phyloP scores from a whole-genome alignment of 2,113 vertebrate genomes.

The Ciconia maguari region DNA sequence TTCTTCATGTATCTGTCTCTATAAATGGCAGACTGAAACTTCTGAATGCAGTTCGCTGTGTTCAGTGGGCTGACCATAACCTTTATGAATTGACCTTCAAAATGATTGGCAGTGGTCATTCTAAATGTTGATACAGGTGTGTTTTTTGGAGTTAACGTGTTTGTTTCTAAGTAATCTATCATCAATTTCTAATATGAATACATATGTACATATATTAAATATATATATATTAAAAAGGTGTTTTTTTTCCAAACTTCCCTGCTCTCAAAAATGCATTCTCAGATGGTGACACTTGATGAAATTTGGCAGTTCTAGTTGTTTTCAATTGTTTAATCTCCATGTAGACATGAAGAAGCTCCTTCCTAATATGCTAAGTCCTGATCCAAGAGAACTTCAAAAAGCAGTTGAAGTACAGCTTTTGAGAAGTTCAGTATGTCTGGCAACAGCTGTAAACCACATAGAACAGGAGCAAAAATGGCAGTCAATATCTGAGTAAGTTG shows the following conservation, averaged over 20 bases:
- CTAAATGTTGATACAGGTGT: neutral
- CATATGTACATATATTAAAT: too few species aligned
- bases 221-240: rapidly evolving
- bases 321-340: conserved; percentile 18
- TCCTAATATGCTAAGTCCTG: conserved; percentile 91
- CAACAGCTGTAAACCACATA: conserved; percentile 76
- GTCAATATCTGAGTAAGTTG: conserved; percentile 86
- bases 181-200: neutral
- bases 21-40: neutral
- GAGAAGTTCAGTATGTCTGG: conserved; percentile 88
- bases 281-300: neutral
- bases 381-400: conserved; percentile 95
- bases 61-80: neutral
- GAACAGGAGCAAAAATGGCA: conserved; percentile 86
- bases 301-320: neutral
- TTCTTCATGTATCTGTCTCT: neutral
- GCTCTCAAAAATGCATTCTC: neutral
- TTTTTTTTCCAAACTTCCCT: neutral
- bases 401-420: conserved; percentile 96
- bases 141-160: neutral
- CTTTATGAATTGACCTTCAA: neutral
- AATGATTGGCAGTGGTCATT: neutral
- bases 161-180: neutral
- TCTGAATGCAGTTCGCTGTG: neutral
- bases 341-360: conserved; percentile 95